phyloP scores from a whole-genome alignment of 2,888 invertebrate genomes.

The Acleris literana region DNA sequence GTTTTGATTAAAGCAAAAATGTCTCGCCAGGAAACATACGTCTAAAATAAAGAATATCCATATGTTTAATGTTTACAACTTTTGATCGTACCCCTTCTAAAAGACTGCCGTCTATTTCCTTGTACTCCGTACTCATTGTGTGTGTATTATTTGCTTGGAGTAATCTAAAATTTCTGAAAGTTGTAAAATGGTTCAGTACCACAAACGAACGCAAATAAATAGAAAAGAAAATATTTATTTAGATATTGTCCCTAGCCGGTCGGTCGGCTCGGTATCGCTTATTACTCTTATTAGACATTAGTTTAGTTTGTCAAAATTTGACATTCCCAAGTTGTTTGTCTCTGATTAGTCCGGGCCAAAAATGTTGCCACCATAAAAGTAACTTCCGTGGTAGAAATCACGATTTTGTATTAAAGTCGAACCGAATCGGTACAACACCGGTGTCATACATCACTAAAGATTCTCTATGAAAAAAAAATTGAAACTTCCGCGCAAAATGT shows the following conservation, averaged over 20 bases:
- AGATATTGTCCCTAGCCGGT: too few relatives aligned
- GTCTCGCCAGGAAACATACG: background rate
- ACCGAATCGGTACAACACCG: constrained; percentile 19
- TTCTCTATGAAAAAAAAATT: constrained; percentile 20
- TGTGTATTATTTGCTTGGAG: background rate
- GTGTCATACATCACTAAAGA: constrained; percentile 8
- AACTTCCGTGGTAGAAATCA: constrained; percentile 29
- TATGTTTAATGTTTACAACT: constrained; percentile 5
- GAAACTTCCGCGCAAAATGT: constrained; percentile 49
- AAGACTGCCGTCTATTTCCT: constrained; percentile 90
- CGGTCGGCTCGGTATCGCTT: too few relatives aligned
- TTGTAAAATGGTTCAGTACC: too few relatives aligned
- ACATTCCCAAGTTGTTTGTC: background rate
- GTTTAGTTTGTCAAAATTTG: too few relatives aligned
- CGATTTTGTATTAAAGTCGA: background rate
- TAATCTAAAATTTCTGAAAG: too few relatives aligned
- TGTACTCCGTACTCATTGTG: constrained; percentile 51
- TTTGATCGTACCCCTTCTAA: constrained; percentile 88
- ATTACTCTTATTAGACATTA: too few relatives aligned
- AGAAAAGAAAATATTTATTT: background rate
- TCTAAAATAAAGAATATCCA: constrained; percentile 11
- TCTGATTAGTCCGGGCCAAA: too few relatives aligned
- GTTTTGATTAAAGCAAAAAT: too few relatives aligned
- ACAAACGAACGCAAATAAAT: background rate
- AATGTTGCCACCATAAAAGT: constrained; percentile 5